Conservation (phyloP, 2,113 vertebrate species). For the Catharus fuscescens region DNA sequence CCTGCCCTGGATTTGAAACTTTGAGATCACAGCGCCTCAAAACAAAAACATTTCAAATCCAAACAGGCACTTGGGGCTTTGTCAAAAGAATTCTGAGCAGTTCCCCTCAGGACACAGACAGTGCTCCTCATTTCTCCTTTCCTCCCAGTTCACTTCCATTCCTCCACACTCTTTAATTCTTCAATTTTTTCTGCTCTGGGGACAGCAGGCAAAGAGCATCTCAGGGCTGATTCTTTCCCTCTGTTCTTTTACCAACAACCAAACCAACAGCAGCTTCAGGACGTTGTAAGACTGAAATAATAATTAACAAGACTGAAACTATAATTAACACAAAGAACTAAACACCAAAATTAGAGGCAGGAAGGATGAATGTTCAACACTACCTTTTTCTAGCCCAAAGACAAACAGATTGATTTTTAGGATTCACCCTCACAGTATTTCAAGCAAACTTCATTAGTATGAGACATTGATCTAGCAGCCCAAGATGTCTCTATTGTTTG, state of each 20-base stretch:
- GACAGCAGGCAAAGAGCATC: background rate
- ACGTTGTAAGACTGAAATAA: background rate
- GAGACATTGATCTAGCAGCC: background rate
- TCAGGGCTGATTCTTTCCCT: background rate
- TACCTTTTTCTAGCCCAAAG: background rate
- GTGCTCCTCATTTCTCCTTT: background rate
- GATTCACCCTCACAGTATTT: background rate
- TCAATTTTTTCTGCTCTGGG: background rate
- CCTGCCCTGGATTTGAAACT: background rate
- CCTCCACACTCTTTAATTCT: background rate
- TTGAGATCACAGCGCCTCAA: background rate
- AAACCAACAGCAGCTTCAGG: background rate
- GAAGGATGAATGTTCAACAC: background rate
- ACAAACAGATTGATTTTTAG: conserved; percentile 8
- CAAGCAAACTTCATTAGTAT: background rate
- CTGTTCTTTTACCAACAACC: background rate
- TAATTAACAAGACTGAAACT: background rate
- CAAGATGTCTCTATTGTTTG: background rate
- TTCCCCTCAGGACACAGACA: background rate
- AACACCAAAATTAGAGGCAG: background rate
- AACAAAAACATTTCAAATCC: background rate
- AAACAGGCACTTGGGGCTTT: background rate
- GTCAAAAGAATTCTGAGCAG: background rate
- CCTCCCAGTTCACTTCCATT: background rate
- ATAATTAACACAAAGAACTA: background rate